Conservation (phyloP, 1,140 invertebrate species). For the Rhopalosiphum padi region DNA sequence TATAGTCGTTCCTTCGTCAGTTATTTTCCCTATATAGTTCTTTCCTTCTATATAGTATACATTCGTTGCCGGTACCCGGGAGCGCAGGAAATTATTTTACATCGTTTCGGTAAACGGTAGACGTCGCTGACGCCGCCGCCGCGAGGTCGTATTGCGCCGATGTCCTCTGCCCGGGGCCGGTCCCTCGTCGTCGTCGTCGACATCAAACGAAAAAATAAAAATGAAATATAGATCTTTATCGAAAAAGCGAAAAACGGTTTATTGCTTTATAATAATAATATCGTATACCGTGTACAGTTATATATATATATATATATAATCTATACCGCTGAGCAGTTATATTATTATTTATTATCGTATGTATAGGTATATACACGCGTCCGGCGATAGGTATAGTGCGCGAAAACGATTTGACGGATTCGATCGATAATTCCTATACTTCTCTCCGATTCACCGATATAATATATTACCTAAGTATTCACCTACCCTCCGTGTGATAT, state of each 20-base stretch:
- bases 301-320: not conserved
- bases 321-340: not conserved
- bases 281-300: not conserved
- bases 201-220: slow-evolving; percentile 44
- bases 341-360: not conserved
- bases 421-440: not conserved
- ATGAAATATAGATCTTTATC: slow-evolving; percentile 18
- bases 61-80: slow-evolving; percentile 11
- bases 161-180: slow-evolving; percentile 6
- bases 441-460: not conserved
- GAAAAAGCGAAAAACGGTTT: slow-evolving; percentile 11
- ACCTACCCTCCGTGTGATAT: not conserved
- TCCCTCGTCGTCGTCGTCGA: not conserved
- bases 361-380: no score
- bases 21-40: not conserved
- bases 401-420: slow-evolving; percentile 24
- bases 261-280: slow-evolving; percentile 35
- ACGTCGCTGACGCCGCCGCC: not conserved
- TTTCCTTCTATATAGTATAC: not conserved
- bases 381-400: not conserved
- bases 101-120: slow-evolving; percentile 50
- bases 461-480: not conserved
- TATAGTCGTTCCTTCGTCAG: not conserved
- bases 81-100: slow-evolving; percentile 54
- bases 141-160: not conserved